These are phyloP conservation scores for Tragelaphus buxtoni DNA, from an alignment of 2,113 vertebrate species.

Conservation along the genomic window DNA sequence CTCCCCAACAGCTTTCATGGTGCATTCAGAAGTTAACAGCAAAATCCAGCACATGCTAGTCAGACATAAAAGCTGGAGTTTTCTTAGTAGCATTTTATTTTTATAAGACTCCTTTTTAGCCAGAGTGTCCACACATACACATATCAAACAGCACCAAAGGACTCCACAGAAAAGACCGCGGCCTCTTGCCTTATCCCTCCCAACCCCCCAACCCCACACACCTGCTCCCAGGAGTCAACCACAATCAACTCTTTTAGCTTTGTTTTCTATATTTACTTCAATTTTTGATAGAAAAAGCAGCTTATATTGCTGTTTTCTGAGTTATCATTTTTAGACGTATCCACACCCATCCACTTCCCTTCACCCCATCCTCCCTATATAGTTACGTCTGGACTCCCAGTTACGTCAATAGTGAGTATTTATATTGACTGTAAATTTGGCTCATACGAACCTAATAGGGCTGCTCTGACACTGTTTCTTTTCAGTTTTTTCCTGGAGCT, in stretches of 20 bases:
- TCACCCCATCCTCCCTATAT: neutral
- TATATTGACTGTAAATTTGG: constrained; percentile 23
- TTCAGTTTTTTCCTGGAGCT: neutral
- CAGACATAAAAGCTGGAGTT: no score
- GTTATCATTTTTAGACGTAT: constrained; percentile 55
- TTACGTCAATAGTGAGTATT: constrained; percentile 12
- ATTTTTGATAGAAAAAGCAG: neutral
- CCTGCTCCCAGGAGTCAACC: neutral
- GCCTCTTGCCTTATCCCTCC: neutral
- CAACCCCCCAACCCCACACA: neutral
- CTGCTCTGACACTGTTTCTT: neutral
- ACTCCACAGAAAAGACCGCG: neutral
- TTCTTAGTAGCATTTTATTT: no score
- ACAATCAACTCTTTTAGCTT: neutral
- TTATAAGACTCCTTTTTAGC: neutral
- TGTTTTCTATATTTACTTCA: constrained; percentile 4
- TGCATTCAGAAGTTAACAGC: neutral
- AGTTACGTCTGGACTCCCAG: constrained; percentile 4
- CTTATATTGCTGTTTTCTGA: constrained; percentile 48
- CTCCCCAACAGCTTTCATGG: neutral
- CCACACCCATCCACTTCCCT: neutral
- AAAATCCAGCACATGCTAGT: neutral
- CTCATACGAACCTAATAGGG: neutral
- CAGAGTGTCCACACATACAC: neutral
- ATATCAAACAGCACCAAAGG: neutral